phyloP scores from a whole-genome alignment of 2,888 invertebrate species.

The Lasius fuliginosus region DNA sequence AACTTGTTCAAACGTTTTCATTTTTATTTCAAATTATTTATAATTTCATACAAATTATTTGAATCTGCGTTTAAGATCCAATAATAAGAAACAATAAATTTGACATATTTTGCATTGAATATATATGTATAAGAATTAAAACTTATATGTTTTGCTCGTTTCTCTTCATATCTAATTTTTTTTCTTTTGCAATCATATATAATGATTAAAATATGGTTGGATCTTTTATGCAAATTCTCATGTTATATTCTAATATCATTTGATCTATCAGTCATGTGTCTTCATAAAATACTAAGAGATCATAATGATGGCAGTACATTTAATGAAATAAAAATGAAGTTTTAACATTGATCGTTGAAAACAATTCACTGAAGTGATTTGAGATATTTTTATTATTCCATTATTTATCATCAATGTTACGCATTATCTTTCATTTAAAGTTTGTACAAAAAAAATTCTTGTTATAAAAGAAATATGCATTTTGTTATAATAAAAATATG shows the following conservation, averaged over 20 bases:
- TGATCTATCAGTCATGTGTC: constrained; percentile 22
- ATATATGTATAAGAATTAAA: neutral
- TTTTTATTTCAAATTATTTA: neutral
- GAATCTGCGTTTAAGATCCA: neutral
- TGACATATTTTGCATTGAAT: neutral
- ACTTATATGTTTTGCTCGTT: neutral
- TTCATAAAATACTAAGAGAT: constrained; percentile 43
- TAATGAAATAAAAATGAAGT: constrained; percentile 35
- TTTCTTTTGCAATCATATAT: neutral
- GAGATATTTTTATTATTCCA: constrained; percentile 18
- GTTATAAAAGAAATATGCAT: neutral
- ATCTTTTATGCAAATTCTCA: constrained; percentile 5
- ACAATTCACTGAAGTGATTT: neutral
- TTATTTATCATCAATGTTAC: neutral
- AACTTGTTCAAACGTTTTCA: neutral
- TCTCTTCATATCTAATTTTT: neutral
- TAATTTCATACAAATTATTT: constrained; percentile 13
- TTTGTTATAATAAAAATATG: constrained; percentile 6
- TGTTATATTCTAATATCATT: constrained; percentile 7
- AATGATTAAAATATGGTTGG: neutral
- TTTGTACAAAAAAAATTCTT: constrained; percentile 4
- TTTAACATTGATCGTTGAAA: neutral
- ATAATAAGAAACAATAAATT: constrained; percentile 18
- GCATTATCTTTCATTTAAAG: constrained; percentile 8
- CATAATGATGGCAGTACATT: constrained; percentile 36